Percentiles rank a stretch among this genome's conserved stretches.
Conservation (phyloP, 2,113 vertebrate species). For the Coturnix japonica region DNA sequence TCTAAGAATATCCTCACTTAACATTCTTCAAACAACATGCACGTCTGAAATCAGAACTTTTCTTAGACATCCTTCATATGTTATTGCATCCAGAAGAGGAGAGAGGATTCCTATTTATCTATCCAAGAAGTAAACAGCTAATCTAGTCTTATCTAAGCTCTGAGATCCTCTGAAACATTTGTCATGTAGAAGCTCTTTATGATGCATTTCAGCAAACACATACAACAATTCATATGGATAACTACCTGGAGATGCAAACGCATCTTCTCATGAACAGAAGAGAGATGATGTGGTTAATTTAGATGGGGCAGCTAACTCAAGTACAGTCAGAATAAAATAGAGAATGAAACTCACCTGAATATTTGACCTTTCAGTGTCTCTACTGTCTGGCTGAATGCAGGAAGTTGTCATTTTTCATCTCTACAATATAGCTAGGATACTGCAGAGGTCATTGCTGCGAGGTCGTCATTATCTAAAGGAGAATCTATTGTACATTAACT, state of each 20-base stretch:
- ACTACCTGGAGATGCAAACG: background rate
- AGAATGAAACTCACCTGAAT: background rate
- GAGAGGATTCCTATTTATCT: background rate
- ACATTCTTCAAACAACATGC: background rate
- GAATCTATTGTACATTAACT: background rate
- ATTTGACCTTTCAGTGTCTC: background rate
- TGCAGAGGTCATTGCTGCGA: background rate
- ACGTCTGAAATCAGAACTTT: background rate
- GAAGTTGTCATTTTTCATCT: background rate
- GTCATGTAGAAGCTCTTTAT: background rate
- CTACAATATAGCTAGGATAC: background rate
- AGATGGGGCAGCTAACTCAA: background rate
- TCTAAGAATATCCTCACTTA: conserved; percentile 48
- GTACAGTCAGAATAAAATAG: background rate
- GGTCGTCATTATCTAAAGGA: background rate
- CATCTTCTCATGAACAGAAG: background rate
- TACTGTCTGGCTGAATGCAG: background rate
- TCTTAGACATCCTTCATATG: background rate
- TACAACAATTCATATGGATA: background rate
- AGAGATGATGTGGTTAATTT: background rate
- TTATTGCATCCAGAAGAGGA: background rate
- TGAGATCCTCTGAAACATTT: background rate
- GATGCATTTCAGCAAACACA: background rate
- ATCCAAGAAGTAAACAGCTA: background rate
- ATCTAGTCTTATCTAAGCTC: background rate